These are phyloP conservation scores for Poecile montanus DNA, from an alignment of 2,797 vertebrate genomes.

Conservation along the genomic window DNA sequence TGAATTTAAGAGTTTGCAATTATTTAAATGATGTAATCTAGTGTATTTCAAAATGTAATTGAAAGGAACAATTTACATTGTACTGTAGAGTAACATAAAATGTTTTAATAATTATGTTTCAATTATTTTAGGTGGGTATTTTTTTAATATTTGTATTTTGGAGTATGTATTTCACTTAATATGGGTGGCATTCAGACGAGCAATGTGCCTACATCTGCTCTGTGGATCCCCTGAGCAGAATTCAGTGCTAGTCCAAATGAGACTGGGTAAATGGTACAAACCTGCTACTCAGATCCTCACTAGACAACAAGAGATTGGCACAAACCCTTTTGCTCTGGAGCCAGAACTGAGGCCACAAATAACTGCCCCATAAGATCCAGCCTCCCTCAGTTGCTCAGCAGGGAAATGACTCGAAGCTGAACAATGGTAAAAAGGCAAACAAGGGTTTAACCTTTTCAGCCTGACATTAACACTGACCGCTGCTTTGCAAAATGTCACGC, in stretches of 20 bases:
- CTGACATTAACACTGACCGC: background rate
- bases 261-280: background rate
- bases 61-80: conserved; percentile 59
- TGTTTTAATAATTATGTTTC: conserved; percentile 71
- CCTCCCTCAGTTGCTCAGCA: background rate
- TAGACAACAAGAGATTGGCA: background rate
- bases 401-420: background rate
- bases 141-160: background rate
- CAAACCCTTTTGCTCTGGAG: background rate
- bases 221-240: background rate
- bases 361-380: background rate
- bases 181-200: background rate
- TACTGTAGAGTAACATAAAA: conserved; percentile 72
- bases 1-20: conserved; percentile 35
- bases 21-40: conserved; percentile 73
- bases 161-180: background rate
- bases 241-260: background rate
- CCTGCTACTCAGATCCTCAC: background rate
- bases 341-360: background rate
- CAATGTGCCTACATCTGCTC: background rate
- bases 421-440: conserved; percentile 41
- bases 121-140: conserved; percentile 6
- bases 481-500: conserved; percentile 26
- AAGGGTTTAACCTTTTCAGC: conserved; percentile 51
- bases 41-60: conserved; percentile 64